Percentiles rank a stretch among this genome's conserved stretches.
Evolutionary conservation across 2,888 invertebrate genomes (phyloP).

Genomic region (Epirrita christyi): DNA sequence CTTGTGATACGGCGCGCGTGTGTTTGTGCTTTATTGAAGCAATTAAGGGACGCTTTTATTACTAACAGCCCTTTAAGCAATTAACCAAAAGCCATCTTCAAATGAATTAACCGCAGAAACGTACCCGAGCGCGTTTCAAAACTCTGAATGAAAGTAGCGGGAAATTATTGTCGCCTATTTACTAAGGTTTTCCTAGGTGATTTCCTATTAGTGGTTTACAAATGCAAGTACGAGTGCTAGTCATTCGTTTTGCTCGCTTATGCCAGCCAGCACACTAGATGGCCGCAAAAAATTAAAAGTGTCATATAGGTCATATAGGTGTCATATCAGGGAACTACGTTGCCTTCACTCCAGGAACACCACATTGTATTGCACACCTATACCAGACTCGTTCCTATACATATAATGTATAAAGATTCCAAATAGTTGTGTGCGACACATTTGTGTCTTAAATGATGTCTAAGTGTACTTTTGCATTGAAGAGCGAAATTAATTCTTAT

Average conservation of each 20-base stretch:
- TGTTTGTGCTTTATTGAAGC: constrained; percentile 62
- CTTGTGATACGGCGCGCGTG: constrained; percentile 50
- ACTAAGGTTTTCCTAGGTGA: constrained; percentile 31
- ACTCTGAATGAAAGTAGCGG: constrained; percentile 13
- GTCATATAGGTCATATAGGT: background rate
- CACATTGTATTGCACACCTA: too few species aligned
- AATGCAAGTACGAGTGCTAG: constrained; percentile 25
- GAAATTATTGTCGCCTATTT: constrained; percentile 31
- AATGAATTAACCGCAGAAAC: constrained; percentile 24
- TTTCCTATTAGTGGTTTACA: too few species aligned
- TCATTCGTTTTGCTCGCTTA: constrained; percentile 32
- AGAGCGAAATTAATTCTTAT: too few species aligned
- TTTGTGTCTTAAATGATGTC: too few species aligned
- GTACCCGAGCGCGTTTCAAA: constrained; percentile 8
- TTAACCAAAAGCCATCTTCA: constrained; percentile 52
- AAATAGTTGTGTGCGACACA: too few species aligned
- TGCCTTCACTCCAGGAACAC: too few species aligned
- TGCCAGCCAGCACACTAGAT: constrained; percentile 31
- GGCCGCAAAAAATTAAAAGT: constrained; percentile 8
- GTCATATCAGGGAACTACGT: too few species aligned
- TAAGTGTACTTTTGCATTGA: too few species aligned
- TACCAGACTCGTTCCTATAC: too few species aligned
- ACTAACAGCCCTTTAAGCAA: constrained; percentile 64
- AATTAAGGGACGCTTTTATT: constrained; percentile 66
- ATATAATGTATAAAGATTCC: too few species aligned